Percentiles rank a stretch among this genome's conserved stretches.
These are phyloP conservation scores for Mastomys coucha DNA, from an alignment of 2,113 vertebrate genomes.

Conservation along the genomic window DNA sequence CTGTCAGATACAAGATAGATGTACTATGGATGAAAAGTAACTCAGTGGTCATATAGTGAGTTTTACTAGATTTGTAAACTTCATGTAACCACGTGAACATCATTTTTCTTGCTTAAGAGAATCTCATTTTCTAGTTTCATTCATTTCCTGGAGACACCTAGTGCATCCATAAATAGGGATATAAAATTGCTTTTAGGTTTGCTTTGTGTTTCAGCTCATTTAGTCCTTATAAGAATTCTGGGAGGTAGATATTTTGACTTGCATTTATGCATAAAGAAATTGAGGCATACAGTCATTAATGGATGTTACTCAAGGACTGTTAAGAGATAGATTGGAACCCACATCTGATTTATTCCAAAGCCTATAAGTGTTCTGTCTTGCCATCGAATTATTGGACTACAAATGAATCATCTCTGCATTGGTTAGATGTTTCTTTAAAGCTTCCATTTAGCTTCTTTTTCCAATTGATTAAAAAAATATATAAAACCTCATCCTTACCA, in stretches of 20 bases:
- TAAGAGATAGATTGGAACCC: conserved; percentile 18
- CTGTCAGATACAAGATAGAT: neutral
- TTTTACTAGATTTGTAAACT: conserved; percentile 50
- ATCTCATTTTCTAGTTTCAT: conserved; percentile 25
- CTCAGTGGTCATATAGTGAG: neutral
- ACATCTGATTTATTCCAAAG: conserved; percentile 50
- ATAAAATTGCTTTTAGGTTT: conserved; percentile 10
- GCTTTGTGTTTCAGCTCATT: conserved; percentile 32
- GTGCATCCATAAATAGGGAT: conserved; percentile 15
- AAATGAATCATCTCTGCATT: conserved; percentile 46
- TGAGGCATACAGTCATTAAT: conserved; percentile 14
- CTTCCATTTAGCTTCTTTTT: conserved; percentile 47
- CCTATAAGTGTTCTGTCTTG: conserved; percentile 7
- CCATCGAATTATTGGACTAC: conserved; percentile 36
- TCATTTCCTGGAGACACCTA: conserved; percentile 28
- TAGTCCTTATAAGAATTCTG: conserved; percentile 32
- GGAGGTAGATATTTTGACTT: neutral
- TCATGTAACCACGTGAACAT: neutral
- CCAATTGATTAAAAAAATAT: conserved; percentile 78
- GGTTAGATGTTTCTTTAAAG: conserved; percentile 47
- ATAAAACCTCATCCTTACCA: conserved; percentile 71
- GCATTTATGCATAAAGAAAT: conserved; percentile 41
- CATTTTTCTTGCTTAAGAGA: conserved; percentile 26
- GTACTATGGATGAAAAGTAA: neutral
- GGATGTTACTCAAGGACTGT: neutral